Conservation (phyloP, 30 jellyfish, hydroid and myxozoan genomes). For the Hydractinia echinata region DNA sequence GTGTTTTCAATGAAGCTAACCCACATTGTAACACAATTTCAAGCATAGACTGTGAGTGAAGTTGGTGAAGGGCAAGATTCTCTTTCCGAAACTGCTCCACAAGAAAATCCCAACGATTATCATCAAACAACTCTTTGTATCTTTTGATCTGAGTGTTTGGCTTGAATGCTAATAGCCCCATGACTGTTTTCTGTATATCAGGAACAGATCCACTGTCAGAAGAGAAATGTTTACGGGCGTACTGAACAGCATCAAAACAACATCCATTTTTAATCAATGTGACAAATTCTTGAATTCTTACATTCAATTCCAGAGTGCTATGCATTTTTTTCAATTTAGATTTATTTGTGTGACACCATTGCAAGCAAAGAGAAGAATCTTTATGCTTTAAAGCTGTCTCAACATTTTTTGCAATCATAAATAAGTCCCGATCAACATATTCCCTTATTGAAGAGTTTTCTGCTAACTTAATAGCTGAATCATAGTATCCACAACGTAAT, state of each 20-base stretch:
- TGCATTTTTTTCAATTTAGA: constrained; percentile 72
- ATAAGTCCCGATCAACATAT: constrained; percentile 82
- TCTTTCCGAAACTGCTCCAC: constrained; percentile 90
- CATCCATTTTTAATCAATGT: constrained; percentile 61
- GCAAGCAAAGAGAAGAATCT: constrained; percentile 68
- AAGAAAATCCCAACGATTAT: constrained; percentile 68
- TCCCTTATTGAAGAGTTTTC: constrained; percentile 62
- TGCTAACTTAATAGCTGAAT: constrained; percentile 75
- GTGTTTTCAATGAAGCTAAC: constrained; percentile 88
- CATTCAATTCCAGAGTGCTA: constrained; percentile 87
- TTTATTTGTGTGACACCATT: constrained; percentile 94
- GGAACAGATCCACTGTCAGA: constrained; percentile 41
- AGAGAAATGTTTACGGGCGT: constrained; percentile 78
- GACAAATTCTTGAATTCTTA: constrained; percentile 93
- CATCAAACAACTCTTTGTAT: constrained; percentile 68
- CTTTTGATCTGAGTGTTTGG: constrained; percentile 58
- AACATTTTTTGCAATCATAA: constrained; percentile 74
- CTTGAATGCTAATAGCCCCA: constrained; percentile 87
- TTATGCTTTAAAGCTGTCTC: constrained; percentile 72
- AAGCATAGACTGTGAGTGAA: constrained; percentile 79
- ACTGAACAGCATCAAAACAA: constrained; percentile 81
- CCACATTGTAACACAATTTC: constrained; percentile 92
- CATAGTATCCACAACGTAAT: constrained; percentile 79
- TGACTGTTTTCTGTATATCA: constrained; percentile 62
- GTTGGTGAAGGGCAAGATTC: constrained; percentile 86